A percentile compares a stretch with the other conserved stretches of the same genome.
These are phyloP conservation scores for Parambassis ranga DNA, from an alignment of 2,797 vertebrate genomes.

Conservation along the genomic window DNA sequence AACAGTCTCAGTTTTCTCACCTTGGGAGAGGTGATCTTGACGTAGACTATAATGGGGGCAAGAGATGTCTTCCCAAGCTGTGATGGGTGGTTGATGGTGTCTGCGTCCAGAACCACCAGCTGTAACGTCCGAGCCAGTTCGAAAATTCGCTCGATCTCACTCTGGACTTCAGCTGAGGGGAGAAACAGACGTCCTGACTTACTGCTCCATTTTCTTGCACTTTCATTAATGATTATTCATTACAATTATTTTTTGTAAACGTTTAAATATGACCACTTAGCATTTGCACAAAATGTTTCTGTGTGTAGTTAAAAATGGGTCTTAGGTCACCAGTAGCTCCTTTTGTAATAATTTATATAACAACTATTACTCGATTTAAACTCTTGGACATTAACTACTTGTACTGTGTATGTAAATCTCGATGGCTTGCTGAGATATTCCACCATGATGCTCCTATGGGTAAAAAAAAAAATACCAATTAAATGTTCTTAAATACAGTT, in stretches of 20 bases:
- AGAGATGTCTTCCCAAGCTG: constrained; percentile 97
- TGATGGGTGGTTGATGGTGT: constrained; percentile 98
- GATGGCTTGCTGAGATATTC: background rate
- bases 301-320: too few relatives aligned
- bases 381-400: too few relatives aligned
- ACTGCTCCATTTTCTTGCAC: too few relatives aligned
- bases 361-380: too few relatives aligned
- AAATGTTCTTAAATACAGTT: background rate
- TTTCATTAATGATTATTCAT: too few relatives aligned
- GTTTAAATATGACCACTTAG: too few relatives aligned
- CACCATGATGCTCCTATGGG: background rate
- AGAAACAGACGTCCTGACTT: background rate
- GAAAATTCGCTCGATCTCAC: constrained; percentile 98
- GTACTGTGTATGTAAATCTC: background rate
- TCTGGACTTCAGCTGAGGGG: constrained; percentile 93
- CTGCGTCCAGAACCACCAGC: constrained; percentile 95
- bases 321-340: too few relatives aligned
- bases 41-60: constrained; percentile 95
- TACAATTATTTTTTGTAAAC: background rate
- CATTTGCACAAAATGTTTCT: too few relatives aligned
- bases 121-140: constrained; percentile 96
- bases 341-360: too few relatives aligned
- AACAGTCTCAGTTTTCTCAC: constrained; percentile 70
- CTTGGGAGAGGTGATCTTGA: constrained; percentile 98
- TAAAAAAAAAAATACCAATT: background rate